Conservation (phyloP, 2,113 vertebrate species). For the Rousettus leschenaultii region DNA sequence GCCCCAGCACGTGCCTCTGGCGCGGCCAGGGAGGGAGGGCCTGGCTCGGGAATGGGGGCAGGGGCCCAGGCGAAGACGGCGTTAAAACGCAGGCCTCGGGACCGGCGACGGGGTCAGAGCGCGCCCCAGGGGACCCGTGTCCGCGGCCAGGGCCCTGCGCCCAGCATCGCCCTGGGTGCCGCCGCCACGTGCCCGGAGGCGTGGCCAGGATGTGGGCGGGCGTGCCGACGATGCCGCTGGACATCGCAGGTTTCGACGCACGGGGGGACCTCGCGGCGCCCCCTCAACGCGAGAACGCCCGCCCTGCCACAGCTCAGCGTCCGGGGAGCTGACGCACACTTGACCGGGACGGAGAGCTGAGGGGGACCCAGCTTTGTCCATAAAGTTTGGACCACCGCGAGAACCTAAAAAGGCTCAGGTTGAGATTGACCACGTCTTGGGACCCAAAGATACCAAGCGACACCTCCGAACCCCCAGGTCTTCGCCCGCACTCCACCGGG, state of each 20-base stretch:
- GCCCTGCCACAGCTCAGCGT: neutral
- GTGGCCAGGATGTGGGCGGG: neutral
- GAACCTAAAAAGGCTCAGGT: neutral
- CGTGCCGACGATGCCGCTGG: too few relatives aligned
- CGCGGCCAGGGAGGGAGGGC: neutral
- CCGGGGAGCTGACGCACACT: neutral
- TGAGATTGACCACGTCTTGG: neutral
- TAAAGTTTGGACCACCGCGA: neutral
- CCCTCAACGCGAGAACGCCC: neutral
- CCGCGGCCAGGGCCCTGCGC: neutral
- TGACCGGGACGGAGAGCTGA: rapidly evolving
- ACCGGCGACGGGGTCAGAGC: rapidly evolving
- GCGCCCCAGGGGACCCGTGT: rapidly evolving
- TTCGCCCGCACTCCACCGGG: neutral
- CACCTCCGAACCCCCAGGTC: neutral
- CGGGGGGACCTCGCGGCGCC: neutral
- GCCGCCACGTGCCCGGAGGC: neutral
- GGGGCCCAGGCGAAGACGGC: neutral
- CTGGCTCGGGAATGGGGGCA: too few relatives aligned
- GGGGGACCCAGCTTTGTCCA: too few relatives aligned
- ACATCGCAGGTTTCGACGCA: neutral
- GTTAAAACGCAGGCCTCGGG: neutral
- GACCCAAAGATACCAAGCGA: neutral
- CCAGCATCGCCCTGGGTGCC: rapidly evolving
- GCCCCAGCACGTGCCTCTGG: neutral